Base-by-base conservation (phyloP, 2,113 vertebrate genomes). In the Petromus typicus region DNA sequence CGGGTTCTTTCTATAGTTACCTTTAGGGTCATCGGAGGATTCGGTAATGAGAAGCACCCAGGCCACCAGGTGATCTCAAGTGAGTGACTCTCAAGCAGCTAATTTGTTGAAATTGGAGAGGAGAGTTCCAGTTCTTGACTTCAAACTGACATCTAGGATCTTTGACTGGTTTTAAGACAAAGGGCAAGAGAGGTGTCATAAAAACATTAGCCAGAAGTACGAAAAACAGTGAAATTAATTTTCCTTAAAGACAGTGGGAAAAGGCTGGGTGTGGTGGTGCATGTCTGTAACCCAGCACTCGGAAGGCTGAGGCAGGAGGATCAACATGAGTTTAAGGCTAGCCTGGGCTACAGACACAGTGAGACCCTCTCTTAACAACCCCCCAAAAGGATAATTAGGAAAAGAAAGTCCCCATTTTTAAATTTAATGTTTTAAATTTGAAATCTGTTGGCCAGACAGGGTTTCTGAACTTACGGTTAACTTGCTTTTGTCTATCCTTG, bases 171-270 rank as follows among this genome's bases (percentile, higher is more conserved):
- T 51, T 51, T 51, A 98, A 97, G 97, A 97, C 97, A 80, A 97
- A 91, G 64, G 67, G 95, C 34, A 67, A n/a, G 30, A 94, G 94
- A 95, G 64, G 92, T 27, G 89, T 97, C 91, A 96, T 73, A 92
- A 96, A 96, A 98, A 88, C 91, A 87, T 84, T 2, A 0, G 88
- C 88, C 45, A 3, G 20, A 75, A 73, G 22, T 86, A 88, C 71
- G 37, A 82, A 96, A 80, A 81, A 54, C 34, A 34, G 5, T 57
- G 86, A 97, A 97, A 96, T 30, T 22, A 86, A 97, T 83, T 96
- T 0, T 45, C 71, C 80, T 95, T 88, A 97, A 97, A 97, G 98
- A 97, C 91, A 97, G 97, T 97, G 96, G 69, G 57, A 88, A 92
- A 91, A 30, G 67, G 4, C 25, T 51, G 16, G 5, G 64, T 17